Base-by-base conservation (phyloP, 2,797 vertebrate genomes). In the Eidolon dupreanum region DNA sequence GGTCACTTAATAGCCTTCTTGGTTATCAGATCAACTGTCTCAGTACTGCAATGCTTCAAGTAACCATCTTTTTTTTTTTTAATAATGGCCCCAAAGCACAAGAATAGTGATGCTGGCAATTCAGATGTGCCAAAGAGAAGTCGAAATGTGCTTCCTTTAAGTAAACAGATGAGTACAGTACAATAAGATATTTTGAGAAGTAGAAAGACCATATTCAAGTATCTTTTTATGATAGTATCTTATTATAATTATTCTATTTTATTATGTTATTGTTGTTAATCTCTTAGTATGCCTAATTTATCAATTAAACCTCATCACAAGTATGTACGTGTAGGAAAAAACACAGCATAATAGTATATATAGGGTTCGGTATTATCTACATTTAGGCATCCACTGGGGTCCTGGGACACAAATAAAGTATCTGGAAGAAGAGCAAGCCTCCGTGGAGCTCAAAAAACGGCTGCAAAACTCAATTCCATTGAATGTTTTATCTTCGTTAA, bases 401-500 rank as follows among this genome's bases (percentile, higher is more conserved):
- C 78, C 33, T 12, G 8, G 79, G n/a, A 46, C 6, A 31, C 1
- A 43, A n/a, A 82, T 16, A 15, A 53, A n/a, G 57, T 13, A 6
- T 24, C 31, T 20, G 36, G 51, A 81, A 61, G 38, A 87, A 87
- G 53, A 95, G 90, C 12, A 53, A 73, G 92, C 88, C 97, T 95
- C 66, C 3, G 70, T 95, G 63, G 88, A 88, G 89, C 89, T 92
- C 46, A 70, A 71, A 78, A 96, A 96, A 82, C 92, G 77, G 53
- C 71, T 84, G 61, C 73, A 92, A 95, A 95, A 43, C 90, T 85
- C 81, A 91, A 63, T 77, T 97, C 95, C 92, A 95, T 66, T 84
- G 85, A 94, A 90, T 41, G 73, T 83, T 92, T 94, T 92, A 90
- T 96, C 95, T 95, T 89, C 74, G 98, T 96, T 96, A 92, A 96